These are phyloP conservation scores for Rutilus rutilus DNA, from an alignment of 2,113 vertebrate genomes.

Conservation along the genomic window DNA sequence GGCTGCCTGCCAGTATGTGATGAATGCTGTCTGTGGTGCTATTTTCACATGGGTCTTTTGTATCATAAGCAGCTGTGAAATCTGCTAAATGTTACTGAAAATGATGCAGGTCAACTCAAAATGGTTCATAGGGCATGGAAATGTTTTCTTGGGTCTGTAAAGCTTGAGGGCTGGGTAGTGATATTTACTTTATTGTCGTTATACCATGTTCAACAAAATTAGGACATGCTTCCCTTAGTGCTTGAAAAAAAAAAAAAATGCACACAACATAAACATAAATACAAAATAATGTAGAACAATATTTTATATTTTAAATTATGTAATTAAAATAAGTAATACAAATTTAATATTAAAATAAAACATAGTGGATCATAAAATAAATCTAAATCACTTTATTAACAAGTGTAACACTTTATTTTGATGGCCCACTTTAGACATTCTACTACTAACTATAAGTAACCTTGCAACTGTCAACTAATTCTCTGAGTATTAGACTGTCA, in stretches of 20 bases:
- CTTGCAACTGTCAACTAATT: no score
- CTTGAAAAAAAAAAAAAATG: no score
- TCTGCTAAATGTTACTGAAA: constrained; percentile 9
- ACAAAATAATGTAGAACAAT: background rate
- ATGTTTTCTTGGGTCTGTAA: background rate
- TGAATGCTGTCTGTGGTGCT: background rate
- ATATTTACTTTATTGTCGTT: background rate
- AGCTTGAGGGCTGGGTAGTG: background rate
- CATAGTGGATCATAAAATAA: background rate
- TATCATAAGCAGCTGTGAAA: background rate
- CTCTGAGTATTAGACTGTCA: no score
- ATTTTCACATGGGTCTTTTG: background rate
- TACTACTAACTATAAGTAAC: no score
- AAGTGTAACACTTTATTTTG: background rate
- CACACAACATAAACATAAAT: no score
- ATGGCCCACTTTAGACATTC: no score
- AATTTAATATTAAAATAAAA: no score
- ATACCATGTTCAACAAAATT: no score
- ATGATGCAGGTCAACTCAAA: constrained; percentile 4
- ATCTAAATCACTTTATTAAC: background rate
- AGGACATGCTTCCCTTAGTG: no score
- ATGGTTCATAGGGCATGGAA: background rate
- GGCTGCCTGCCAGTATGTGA: background rate
- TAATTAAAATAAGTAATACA: no score
- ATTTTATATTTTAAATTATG: background rate